Evolutionary conservation across 2,888 invertebrate genomes (phyloP).

Genomic region (Platycheirus albimanus): DNA sequence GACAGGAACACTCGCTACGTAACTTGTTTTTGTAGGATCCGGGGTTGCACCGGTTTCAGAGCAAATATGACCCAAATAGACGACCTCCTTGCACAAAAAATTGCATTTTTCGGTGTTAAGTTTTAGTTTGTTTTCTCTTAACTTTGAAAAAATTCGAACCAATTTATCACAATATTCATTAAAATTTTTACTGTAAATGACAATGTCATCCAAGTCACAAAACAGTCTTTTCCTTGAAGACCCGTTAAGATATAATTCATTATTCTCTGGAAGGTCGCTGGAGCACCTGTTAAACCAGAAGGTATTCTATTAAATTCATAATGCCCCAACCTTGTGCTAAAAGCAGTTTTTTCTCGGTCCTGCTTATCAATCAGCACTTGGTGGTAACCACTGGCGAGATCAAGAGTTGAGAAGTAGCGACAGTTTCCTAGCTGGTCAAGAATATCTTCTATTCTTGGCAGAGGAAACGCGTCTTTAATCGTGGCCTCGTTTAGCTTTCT

Average conservation of each 20-base stretch:
- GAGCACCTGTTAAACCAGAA: constrained; percentile 11
- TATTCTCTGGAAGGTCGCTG: constrained; percentile 18
- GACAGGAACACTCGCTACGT: background rate
- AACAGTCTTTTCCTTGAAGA: constrained; percentile 8
- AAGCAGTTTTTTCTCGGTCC: constrained; percentile 19
- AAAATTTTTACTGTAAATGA: background rate
- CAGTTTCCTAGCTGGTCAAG: background rate
- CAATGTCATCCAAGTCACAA: constrained; percentile 16
- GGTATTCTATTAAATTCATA: constrained; percentile 22
- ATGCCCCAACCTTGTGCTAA: background rate
- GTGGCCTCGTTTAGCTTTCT: too few species aligned
- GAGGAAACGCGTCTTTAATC: background rate
- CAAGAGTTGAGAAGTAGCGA: background rate
- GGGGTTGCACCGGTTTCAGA: constrained; percentile 2
- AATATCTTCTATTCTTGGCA: constrained; percentile 13
- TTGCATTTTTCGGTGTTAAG: background rate
- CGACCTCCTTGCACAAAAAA: background rate
- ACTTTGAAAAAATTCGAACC: background rate
- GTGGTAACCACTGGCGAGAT: constrained; percentile 6
- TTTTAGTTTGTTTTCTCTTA: background rate
- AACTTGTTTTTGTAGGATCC: background rate
- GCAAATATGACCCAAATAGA: constrained; percentile 7
- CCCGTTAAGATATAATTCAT: constrained; percentile 15
- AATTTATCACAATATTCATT: background rate
- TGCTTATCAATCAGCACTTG: background rate